Evolutionary conservation across 2,113 vertebrate species (phyloP).

Genomic region (Actenoides lindsayi): DNA sequence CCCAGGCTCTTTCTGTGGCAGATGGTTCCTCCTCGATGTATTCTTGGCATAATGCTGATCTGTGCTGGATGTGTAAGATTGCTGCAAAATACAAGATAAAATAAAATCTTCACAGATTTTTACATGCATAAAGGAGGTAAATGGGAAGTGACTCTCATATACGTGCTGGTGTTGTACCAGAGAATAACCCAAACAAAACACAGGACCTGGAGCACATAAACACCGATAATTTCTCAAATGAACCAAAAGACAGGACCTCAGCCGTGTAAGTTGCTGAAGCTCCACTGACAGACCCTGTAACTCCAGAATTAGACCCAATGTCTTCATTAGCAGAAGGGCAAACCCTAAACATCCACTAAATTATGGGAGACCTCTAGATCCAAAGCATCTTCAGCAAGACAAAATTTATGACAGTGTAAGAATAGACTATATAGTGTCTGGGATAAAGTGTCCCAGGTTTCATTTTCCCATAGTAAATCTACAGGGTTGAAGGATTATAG

Average conservation of each 20-base stretch:
- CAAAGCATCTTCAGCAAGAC: neutral
- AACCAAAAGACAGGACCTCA: neutral
- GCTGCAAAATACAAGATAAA: neutral
- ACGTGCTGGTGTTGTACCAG: neutral
- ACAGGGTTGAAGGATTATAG: neutral
- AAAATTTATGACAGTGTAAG: neutral
- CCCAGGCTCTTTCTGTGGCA: neutral
- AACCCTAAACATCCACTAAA: neutral
- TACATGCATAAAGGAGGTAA: neutral
- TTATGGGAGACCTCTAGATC: neutral
- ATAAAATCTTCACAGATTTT: neutral
- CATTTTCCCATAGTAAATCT: neutral
- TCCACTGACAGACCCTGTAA: neutral
- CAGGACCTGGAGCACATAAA: neutral
- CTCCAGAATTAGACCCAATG: neutral
- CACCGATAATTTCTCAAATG: neutral
- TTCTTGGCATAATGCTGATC: neutral
- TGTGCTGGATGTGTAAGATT: neutral
- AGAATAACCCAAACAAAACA: neutral
- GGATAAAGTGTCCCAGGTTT: neutral
- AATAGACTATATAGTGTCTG: neutral
- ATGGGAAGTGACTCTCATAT: neutral
- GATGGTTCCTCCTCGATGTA: neutral
- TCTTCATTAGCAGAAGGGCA: neutral
- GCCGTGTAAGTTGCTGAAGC: neutral